These are phyloP conservation scores for Sphyrna mokarran DNA, from an alignment of 2,113 vertebrate genomes.

Conservation along the genomic window DNA sequence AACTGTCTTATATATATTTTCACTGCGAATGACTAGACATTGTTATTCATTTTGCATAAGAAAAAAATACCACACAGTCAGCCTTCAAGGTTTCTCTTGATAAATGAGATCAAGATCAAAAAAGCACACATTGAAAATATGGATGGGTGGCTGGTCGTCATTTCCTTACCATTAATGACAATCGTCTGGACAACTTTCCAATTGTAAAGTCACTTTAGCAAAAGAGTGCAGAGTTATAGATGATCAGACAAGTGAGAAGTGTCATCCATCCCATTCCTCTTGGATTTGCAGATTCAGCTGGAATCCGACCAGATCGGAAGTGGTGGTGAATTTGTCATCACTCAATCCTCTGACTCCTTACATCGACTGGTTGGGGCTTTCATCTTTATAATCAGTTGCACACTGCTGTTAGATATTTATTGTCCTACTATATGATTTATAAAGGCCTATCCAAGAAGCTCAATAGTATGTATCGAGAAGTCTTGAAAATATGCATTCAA, in stretches of 20 bases:
- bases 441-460: neutral
- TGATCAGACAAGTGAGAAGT: neutral
- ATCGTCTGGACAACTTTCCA: too few species aligned
- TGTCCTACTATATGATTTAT: neutral
- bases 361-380: neutral
- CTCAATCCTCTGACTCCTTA: neutral
- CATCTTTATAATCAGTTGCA: neutral
- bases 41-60: neutral
- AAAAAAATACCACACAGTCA: neutral
- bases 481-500: neutral
- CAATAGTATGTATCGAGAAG: neutral
- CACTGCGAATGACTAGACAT: neutral
- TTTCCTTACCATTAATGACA: too few species aligned
- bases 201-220: neutral
- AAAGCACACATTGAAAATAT: too few species aligned
- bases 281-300: neutral
- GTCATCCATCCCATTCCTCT: neutral
- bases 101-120: too few species aligned
- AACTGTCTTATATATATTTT: neutral
- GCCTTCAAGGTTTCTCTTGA: neutral
- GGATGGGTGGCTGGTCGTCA: too few species aligned
- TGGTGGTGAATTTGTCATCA: neutral
- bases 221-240: neutral
- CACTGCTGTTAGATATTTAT: neutral
- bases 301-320: neutral